phyloP scores from a whole-genome alignment of 1,140 invertebrate species.

The Geopemphigus sp. region DNA sequence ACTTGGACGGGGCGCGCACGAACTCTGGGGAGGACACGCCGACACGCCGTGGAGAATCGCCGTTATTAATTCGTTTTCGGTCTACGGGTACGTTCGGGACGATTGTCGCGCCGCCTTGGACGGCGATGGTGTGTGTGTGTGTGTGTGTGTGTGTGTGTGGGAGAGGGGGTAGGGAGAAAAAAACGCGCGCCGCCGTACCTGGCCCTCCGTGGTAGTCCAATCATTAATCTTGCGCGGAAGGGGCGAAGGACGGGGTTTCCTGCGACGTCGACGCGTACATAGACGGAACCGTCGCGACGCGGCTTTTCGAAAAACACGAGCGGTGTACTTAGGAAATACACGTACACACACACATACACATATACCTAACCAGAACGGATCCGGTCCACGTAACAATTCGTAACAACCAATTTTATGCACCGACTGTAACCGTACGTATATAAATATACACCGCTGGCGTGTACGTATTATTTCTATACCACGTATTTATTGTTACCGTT shows the following conservation, averaged over 20 bases:
- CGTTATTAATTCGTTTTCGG: too few relatives aligned
- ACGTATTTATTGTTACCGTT: neutral
- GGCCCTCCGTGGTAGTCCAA: conserved; percentile 30
- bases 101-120: too few relatives aligned
- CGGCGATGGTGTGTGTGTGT: too few relatives aligned
- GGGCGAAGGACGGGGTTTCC: conserved; percentile 3
- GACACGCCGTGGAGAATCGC: too few relatives aligned
- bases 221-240: conserved; percentile 25
- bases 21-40: too few relatives aligned
- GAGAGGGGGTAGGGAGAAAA: too few relatives aligned
- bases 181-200: conserved; percentile 26
- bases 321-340: neutral
- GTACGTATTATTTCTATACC: neutral
- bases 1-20: too few relatives aligned
- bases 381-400: conserved; percentile 44
- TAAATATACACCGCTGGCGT: neutral
- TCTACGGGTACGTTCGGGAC: too few relatives aligned
- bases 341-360: neutral
- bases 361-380: conserved; percentile 37
- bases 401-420: conserved; percentile 43
- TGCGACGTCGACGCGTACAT: conserved; percentile 6
- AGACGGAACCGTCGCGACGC: neutral
- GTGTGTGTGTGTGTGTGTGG: too few relatives aligned
- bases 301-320: neutral
- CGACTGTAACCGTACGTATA: conserved; percentile 15